These are phyloP conservation scores for Penaeus vannamei DNA, from an alignment of 1,140 invertebrate genomes.

Conservation along the genomic window DNA sequence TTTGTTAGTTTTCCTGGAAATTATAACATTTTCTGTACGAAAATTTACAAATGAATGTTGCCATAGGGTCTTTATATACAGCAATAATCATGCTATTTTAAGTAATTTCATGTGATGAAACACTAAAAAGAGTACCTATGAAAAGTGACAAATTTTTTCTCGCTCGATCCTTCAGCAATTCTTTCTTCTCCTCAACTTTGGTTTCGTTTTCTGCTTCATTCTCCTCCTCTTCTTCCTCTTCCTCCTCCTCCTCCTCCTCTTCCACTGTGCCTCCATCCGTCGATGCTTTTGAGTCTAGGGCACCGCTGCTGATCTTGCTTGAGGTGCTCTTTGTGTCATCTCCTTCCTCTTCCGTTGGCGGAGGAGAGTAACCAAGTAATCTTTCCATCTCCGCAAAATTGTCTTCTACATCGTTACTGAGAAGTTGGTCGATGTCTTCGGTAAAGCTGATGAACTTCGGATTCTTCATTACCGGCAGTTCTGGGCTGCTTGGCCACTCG, in stretches of 20 bases:
- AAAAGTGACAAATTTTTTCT: conserved; percentile 66
- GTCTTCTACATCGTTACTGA: conserved; percentile 43
- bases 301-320: conserved; percentile 33
- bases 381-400: conserved; percentile 63
- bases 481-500: conserved; percentile 67
- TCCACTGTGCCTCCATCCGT: not conserved
- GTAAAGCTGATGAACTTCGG: conserved; percentile 64
- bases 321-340: conserved; percentile 23
- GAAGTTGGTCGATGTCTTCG: conserved; percentile 62
- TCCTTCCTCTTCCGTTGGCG: conserved; percentile 15
- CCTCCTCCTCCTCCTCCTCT: conserved; percentile 52
- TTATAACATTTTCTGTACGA: not conserved
- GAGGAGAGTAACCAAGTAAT: conserved; percentile 57
- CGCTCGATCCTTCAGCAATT: conserved; percentile 60
- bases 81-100: no score
- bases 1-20: conserved; percentile 64
- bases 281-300: not conserved
- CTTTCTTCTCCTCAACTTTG: conserved; percentile 55
- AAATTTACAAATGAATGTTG: not conserved
- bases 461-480: conserved; percentile 62
- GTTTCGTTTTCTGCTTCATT: conserved; percentile 25
- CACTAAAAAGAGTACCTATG: conserved; percentile 48
- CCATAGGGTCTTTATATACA: no score
- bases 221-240: conserved; percentile 25
- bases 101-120: not conserved